Base-by-base conservation (phyloP, 2,888 invertebrate species). In the Lochmaea crataegi region DNA sequence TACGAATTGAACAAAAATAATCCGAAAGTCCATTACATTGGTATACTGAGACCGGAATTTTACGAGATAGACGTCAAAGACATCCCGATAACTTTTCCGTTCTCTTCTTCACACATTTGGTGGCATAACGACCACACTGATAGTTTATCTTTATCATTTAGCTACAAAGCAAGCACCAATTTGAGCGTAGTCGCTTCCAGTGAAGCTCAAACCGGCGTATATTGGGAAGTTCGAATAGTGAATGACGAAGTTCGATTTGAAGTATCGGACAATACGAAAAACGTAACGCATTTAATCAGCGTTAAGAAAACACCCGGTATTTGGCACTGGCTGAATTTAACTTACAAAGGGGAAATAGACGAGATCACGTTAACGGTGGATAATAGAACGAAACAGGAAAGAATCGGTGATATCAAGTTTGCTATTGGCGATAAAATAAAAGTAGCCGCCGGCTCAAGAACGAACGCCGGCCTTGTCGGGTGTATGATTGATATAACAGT, bases 401-500 rank as follows among this genome's bases (percentile, higher is more conserved):
- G 82, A 72, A 80, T 87, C 63, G 83, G 82, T 1, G 84, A 84
- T 67, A 78, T 87, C 41, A 85, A 84, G 70, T 87, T 87, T 77
- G 85, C 86, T 2, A 82, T 86, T 32, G 87, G 87, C 1, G 87
- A 87, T 78, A 87, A 87, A 76, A 86, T 87, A 63, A 87, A 87
- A 77, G 93, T 95, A 78, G 95, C 95, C 71, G 95, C 94, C 82
- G 95, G 95, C 60, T 89, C 93, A 18, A 92, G 93, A 85, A 90
- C 90, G 14, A 93, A 92, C 80, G 87, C 90, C 83, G 96, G 97
- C 5, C 89, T 97, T 68, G 94, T 96, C 65, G 98, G 98, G 38
- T 98, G 98, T 84, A 94, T 97, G 91, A 90, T 96, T 77, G 94
- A 96, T 82, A 93, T 97, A 74, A 91, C 92, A 84, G 94, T 97